phyloP scores from a whole-genome alignment of 2,113 vertebrate genomes.

The Rafetus swinhoei region DNA sequence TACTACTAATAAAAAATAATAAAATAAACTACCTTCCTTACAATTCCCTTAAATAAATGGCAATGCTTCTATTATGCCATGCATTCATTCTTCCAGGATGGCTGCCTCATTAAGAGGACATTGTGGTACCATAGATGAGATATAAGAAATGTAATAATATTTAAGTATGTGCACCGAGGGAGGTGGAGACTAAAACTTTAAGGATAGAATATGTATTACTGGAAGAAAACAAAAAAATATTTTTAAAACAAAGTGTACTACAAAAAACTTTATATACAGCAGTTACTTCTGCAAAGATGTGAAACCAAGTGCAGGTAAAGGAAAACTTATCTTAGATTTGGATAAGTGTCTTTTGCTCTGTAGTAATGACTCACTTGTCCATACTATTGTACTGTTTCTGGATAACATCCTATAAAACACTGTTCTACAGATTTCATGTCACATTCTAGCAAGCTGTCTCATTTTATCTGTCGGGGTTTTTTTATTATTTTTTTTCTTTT shows the following conservation, averaged over 20 bases:
- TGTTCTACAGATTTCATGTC: neutral
- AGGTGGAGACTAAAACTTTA: neutral
- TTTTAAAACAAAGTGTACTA: neutral
- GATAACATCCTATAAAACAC: neutral
- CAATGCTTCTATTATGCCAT: neutral
- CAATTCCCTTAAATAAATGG: neutral
- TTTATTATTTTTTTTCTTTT: neutral
- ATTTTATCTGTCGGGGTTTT: neutral
- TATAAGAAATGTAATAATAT: neutral
- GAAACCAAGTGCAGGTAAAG: slow-evolving; percentile 2
- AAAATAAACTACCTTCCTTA: neutral
- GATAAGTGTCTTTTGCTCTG: neutral
- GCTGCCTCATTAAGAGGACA: slow-evolving; percentile 1
- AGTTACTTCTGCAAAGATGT: slow-evolving; percentile 13
- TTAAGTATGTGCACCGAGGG: neutral
- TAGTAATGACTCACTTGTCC: neutral
- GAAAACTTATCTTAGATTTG: neutral
- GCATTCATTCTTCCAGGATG: neutral
- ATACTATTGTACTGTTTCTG: neutral
- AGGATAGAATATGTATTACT: neutral
- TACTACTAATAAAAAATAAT: neutral
- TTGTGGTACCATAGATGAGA: neutral
- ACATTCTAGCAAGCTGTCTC: neutral
- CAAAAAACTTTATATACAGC: slow-evolving; percentile 1
- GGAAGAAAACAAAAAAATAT: neutral